Conservation (phyloP, 2,113 vertebrate genomes). For the Osmerus mordax region DNA sequence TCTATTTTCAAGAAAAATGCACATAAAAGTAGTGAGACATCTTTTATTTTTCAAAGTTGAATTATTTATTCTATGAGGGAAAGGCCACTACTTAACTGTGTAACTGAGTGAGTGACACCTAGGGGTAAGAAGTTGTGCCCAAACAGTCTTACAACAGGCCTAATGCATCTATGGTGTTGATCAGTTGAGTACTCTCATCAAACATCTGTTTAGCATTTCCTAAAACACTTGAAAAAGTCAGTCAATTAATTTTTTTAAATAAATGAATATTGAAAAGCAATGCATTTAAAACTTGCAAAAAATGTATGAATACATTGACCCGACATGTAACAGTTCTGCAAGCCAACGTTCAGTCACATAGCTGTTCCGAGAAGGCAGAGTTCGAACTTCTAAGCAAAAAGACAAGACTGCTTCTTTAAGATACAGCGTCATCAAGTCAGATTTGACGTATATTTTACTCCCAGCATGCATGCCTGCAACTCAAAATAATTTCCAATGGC, state of each 20-base stretch:
- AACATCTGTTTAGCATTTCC: not conserved
- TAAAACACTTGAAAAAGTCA: not conserved
- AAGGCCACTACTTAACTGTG: no score
- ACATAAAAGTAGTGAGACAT: not conserved
- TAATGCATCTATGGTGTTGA: not conserved
- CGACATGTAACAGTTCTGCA: not conserved
- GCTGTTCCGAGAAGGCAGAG: not conserved
- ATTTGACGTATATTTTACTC: slow-evolving; percentile 52
- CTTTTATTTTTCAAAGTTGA: no score
- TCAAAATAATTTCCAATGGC: slow-evolving; percentile 66
- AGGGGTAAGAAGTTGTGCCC: slow-evolving; percentile 45
- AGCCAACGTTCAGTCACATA: not conserved
- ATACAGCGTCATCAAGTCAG: slow-evolving; percentile 18
- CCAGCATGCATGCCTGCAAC: slow-evolving; percentile 66
- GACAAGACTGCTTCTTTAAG: slow-evolving; percentile 61
- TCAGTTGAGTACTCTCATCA: not conserved
- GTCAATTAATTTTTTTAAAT: no score
- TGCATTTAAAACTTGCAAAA: no score
- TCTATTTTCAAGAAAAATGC: no score
- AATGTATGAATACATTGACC: no score
- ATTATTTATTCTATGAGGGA: no score
- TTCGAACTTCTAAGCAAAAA: slow-evolving; percentile 9
- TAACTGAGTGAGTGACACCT: slow-evolving; percentile 59
- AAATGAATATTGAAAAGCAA: no score
- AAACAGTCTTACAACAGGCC: not conserved